phyloP scores from a whole-genome alignment of 2,888 invertebrate species.

The Gibbula magus region DNA sequence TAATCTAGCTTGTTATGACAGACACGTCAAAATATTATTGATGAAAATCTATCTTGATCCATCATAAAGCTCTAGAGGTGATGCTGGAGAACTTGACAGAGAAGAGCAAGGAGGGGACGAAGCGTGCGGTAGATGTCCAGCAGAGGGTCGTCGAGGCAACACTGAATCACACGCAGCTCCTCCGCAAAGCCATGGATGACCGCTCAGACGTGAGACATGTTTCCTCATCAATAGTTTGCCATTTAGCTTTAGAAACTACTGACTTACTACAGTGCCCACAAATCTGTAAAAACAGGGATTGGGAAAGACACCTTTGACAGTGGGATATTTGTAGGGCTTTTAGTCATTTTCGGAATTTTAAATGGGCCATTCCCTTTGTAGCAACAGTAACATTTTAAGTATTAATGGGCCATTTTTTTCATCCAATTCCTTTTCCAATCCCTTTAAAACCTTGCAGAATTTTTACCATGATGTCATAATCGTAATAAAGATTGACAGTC shows the following conservation, averaged over 20 bases:
- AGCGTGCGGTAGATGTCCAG: conserved; percentile 53
- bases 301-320: too few relatives aligned
- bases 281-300: too few relatives aligned
- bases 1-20: too few relatives aligned
- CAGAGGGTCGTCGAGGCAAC: conserved; percentile 53
- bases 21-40: background rate
- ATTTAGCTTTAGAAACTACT: background rate
- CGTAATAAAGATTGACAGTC: too few relatives aligned
- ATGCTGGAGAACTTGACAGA: conserved; percentile 52
- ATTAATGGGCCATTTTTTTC: too few relatives aligned
- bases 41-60: background rate
- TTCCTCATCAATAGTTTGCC: background rate
- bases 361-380: too few relatives aligned
- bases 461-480: too few relatives aligned
- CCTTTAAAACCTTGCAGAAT: too few relatives aligned
- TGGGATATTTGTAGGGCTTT: too few relatives aligned
- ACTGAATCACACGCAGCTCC: conserved; percentile 68
- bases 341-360: too few relatives aligned
- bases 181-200: conserved; percentile 75
- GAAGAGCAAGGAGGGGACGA: conserved; percentile 31
- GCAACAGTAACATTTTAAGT: too few relatives aligned
- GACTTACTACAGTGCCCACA: background rate
- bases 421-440: too few relatives aligned
- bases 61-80: conserved; percentile 56
- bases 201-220: conserved; percentile 50